These are phyloP conservation scores for Noctua janthina DNA, from an alignment of 2,888 invertebrate species.

Conservation along the genomic window DNA sequence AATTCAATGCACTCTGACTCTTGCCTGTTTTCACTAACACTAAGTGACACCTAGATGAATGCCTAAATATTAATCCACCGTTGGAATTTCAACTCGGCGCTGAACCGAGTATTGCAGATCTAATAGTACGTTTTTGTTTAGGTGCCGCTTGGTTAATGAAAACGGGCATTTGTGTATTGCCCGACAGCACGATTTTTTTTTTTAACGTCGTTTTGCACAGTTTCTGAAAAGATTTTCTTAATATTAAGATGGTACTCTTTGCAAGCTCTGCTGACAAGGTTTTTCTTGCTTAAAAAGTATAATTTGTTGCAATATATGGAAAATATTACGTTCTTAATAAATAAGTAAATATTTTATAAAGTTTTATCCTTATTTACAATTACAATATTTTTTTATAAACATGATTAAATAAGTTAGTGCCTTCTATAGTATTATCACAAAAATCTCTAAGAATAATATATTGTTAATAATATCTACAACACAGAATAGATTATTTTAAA, in stretches of 20 bases:
- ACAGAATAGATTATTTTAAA: conserved; percentile 39
- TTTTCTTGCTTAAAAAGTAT: not conserved
- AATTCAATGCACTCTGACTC: not conserved
- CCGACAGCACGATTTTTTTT: not conserved
- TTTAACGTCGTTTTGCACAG: not conserved
- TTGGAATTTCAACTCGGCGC: not conserved
- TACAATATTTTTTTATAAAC: conserved; percentile 41
- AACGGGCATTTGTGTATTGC: not conserved
- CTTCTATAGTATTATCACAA: conserved; percentile 66
- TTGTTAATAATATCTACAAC: conserved; percentile 38
- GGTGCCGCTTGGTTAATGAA: not conserved
- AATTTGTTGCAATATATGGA: not conserved
- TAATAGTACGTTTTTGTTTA: not conserved
- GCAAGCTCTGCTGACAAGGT: not conserved
- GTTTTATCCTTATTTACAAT: conserved; percentile 39
- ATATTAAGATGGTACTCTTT: conserved; percentile 1
- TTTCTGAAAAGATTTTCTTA: not conserved
- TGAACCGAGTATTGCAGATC: not conserved
- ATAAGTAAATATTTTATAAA: conserved; percentile 28
- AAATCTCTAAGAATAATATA: conserved; percentile 52
- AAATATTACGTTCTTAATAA: not conserved
- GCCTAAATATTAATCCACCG: not conserved
- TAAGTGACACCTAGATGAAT: not conserved
- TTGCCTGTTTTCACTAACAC: not conserved
- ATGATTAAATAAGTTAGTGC: conserved; percentile 58